Base-by-base conservation (phyloP, 1,140 invertebrate species). In the Bombus consobrinus region DNA sequence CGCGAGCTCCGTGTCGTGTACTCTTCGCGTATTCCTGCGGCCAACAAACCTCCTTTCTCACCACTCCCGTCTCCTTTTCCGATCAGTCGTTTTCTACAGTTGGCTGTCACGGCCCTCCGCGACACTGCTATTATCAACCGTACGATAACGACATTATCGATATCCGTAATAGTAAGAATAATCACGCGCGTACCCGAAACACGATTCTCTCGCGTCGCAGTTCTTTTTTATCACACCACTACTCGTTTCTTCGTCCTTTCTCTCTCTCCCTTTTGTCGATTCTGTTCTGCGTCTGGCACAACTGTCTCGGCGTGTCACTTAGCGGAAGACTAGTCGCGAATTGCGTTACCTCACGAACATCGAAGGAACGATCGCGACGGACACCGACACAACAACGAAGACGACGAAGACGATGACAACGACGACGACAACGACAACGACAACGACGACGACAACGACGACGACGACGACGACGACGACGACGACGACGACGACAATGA, bases 281-380 rank as follows among this genome's bases (percentile, higher is more conserved):
- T 15, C 12, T 41, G 12, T 12, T 41, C 69, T 5, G 6, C 76
- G 28, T 59, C 3, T 43, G 37, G 10, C 83, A 41, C 74, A 41
- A 41, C 73, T 13, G 59, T 62, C 73, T 8, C 39, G 59, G 32
- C 53, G 79, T 64, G 82, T 47, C 86, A 83, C 82, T 64, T 34
- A 28, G 62, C 81, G 39, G 34, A 82, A 39, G 39, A 62, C 53
- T 37, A 77, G 34, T 76, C 74, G 74, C 53, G 74, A 34, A 25
- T 37, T 34, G 74, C 18, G 28, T 62, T 39, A 28, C 74, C 53
- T n/a, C 74, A 68, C 80, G 34, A 75, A 4, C 72, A 74, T 41
- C 71, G 53, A 59, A 41, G 53, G 39, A 41, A 69, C 83, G 28
- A 64, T 41, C n/a, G 62, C 18, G 39, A 28, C 37, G 22, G n/a